Conservation (phyloP, 2,113 vertebrate genomes). For the Beaufortia kweichowensis region DNA sequence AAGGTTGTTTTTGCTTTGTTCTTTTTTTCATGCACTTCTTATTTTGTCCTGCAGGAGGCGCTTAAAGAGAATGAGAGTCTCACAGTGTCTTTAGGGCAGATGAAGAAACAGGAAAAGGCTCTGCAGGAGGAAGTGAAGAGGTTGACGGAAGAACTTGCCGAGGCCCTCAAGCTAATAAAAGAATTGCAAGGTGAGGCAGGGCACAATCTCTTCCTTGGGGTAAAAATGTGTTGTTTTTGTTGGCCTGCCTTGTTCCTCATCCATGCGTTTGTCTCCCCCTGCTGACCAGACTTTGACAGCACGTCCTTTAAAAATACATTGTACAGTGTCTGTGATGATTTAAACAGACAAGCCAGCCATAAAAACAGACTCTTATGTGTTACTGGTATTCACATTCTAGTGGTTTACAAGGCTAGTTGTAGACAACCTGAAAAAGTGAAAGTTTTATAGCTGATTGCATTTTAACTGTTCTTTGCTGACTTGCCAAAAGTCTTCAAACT, state of each 20-base stretch:
- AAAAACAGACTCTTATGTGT: background rate
- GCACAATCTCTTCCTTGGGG: background rate
- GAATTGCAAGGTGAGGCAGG: conserved; percentile 71
- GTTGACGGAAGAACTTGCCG: conserved; percentile 67
- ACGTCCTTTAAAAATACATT: background rate
- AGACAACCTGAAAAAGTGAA: too few species aligned
- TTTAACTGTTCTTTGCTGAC: too few species aligned
- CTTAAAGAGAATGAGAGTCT: conserved; percentile 66
- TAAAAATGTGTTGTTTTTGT: background rate
- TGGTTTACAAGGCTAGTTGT: too few species aligned
- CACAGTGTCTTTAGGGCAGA: conserved; percentile 70
- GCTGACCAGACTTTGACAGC: conserved; percentile 42
- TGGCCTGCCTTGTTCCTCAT: background rate
- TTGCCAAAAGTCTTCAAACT: too few species aligned
- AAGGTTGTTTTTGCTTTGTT: background rate
- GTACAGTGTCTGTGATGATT: background rate
- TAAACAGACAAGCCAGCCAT: background rate
- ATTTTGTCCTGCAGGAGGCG: conserved; percentile 63
- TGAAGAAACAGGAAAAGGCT: conserved; percentile 65
- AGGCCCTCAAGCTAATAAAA: conserved; percentile 68
- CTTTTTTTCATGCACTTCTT: background rate
- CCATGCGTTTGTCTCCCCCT: conserved; percentile 56
- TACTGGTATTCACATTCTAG: too few species aligned
- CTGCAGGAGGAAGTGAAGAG: conserved; percentile 74
- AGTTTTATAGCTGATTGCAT: too few species aligned